A percentile compares a stretch with the other conserved stretches of the same genome.
These are phyloP conservation scores for Arnoldichthys spilopterus DNA, from an alignment of 2,797 vertebrate genomes.

Conservation along the genomic window DNA sequence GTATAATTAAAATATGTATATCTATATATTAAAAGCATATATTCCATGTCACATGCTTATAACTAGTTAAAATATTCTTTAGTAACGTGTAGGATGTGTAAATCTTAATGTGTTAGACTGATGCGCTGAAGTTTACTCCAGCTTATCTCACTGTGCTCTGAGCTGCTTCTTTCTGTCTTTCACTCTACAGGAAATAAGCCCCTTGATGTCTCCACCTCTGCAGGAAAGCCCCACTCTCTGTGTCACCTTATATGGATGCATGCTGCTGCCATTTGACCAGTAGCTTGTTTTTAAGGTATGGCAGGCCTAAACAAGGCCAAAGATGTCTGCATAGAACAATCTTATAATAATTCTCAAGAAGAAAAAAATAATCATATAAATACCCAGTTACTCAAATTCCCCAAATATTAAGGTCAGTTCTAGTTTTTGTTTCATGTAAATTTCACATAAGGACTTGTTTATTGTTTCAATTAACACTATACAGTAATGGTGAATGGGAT, in stretches of 20 bases:
- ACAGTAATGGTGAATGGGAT: too few relatives aligned
- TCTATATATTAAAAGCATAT: too few relatives aligned
- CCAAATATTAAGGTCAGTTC: too few relatives aligned
- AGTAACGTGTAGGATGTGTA: not conserved
- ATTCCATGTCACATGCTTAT: not conserved
- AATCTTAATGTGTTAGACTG: not conserved
- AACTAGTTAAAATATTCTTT: not conserved
- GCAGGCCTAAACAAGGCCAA: not conserved
- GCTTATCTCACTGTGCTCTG: not conserved
- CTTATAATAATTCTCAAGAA: too few relatives aligned
- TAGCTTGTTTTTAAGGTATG: not conserved
- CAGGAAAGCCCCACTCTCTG: not conserved
- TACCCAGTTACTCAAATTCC: too few relatives aligned
- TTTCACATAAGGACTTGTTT: too few relatives aligned
- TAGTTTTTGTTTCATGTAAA: too few relatives aligned
- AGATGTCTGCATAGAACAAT: too few relatives aligned
- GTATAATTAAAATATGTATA: not conserved
- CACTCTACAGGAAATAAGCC: constrained; percentile 27
- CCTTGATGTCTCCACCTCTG: constrained; percentile 7
- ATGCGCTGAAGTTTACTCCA: constrained; percentile 21
- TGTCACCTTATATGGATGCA: not conserved
- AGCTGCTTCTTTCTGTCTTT: constrained; percentile 30
- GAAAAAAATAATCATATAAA: too few relatives aligned
- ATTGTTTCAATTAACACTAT: too few relatives aligned
- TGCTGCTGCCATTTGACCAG: not conserved